Conservation (phyloP, 2,888 invertebrate species). For the Villa cingulata region DNA sequence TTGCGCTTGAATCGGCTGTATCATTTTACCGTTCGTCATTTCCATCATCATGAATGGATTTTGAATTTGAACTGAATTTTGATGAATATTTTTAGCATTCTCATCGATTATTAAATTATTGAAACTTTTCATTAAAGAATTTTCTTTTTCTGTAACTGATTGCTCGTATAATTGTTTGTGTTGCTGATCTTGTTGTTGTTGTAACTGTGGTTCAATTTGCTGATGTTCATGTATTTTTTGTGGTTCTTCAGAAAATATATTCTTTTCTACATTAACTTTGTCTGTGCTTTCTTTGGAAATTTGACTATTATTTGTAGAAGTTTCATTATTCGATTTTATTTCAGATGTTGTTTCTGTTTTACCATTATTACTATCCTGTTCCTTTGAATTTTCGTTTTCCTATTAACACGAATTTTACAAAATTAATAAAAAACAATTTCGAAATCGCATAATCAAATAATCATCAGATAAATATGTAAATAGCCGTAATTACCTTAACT, state of each 20-base stretch:
- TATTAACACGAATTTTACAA: not conserved
- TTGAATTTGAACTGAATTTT: conserved; percentile 18
- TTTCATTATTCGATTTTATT: conserved; percentile 1
- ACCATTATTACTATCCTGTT: conserved; percentile 6
- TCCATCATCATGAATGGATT: conserved; percentile 20
- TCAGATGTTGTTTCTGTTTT: no score
- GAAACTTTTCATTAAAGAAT: conserved; percentile 32
- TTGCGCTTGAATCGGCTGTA: conserved; percentile 6
- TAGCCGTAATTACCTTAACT: conserved; percentile 32
- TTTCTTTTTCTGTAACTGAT: conserved; percentile 35
- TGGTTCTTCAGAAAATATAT: conserved; percentile 12
- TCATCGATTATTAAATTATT: conserved; percentile 34
- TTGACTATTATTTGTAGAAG: conserved; percentile 1
- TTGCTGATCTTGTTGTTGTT: conserved; percentile 4
- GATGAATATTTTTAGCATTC: conserved; percentile 31
- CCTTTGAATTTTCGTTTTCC: conserved; percentile 5
- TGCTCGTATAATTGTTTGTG: conserved; percentile 26
- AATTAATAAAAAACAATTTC: no score
- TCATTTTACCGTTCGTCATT: conserved; percentile 29
- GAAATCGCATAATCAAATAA: no score
- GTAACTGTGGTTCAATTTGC: not conserved
- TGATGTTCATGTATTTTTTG: conserved; percentile 14
- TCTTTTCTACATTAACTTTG: not conserved
- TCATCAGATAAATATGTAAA: not conserved
- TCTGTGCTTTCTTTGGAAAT: conserved; percentile 11